Evolutionary conservation across 2,888 invertebrate species (phyloP), one percentile per base, ranked within the genome.

Genomic region (Nebria brevicollis): DNA sequence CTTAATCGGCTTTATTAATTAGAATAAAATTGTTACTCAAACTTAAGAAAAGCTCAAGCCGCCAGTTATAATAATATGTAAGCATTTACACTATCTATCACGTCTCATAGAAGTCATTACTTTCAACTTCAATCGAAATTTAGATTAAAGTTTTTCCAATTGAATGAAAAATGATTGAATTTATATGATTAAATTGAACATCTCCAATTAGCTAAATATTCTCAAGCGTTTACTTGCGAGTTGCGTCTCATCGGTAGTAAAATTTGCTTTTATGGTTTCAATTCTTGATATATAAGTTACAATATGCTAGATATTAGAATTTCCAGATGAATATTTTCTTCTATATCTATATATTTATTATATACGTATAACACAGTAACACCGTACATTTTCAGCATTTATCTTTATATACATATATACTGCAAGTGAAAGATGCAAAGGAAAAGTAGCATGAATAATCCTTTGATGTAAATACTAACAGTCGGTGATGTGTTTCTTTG

Each of bases 401-500:
- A 25, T 6, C 70, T 26, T 15, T 1, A 25, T 25, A 25, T 70
- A 70, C 11, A 41, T 41, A 2, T 41, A 73, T 73, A 34, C 20
- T 73, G 43, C 11, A 73, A n/a, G 11, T 26, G 20, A 73, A 73
- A 73, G 54, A 70, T 70, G 34, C 25, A 70, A 26, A 73, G n/a
- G n/a, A 72, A 72, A 34, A 72, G 10, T 13, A 10, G 43, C 11
- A 10, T 73, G 41, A n/a, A 66, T 75, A 79, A 74, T 79, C 42
- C 54, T 79, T 68, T 79, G 74, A 75, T 79, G 74, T 68, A 75
- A 79, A 68, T 79, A 26, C 75, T 73, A 41, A 73, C 73, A 73
- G 15, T 41, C 74, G 74, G 20, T 75, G 34, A 74, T 79, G 74
- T 68, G 26, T 75, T 65, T 77, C 41, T 65, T 72, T 77, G 65